Conservation (phyloP, 1,140 invertebrate species). For the Drosophila rhopaloa region DNA sequence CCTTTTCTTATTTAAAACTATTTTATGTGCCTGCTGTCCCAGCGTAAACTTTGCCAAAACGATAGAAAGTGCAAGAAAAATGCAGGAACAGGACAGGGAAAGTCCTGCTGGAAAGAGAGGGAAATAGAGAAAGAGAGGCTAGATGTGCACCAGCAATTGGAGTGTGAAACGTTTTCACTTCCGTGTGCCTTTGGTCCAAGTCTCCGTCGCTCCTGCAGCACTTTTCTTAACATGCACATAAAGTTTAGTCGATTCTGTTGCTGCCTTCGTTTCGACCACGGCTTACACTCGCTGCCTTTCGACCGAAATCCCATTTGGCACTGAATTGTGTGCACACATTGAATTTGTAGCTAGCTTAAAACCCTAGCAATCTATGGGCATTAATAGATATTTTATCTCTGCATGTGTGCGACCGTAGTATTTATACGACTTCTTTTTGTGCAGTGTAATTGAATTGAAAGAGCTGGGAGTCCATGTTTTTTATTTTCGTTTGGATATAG, state of each 20-base stretch:
- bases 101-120: slow-evolving; percentile 3
- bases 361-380: slow-evolving; percentile 63
- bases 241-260: slow-evolving; percentile 73
- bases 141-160: slow-evolving; percentile 62
- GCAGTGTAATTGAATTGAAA: slow-evolving; percentile 69
- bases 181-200: slow-evolving; percentile 53
- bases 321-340: slow-evolving; percentile 80
- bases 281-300: slow-evolving; percentile 35
- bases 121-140: not conserved
- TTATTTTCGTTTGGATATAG: slow-evolving; percentile 4
- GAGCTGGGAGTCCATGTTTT: slow-evolving; percentile 36
- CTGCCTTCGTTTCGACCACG: slow-evolving; percentile 34
- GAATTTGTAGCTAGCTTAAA: slow-evolving; percentile 77
- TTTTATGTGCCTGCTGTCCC: slow-evolving; percentile 79
- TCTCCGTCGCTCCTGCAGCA: slow-evolving; percentile 50
- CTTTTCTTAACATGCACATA: slow-evolving; percentile 77
- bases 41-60: slow-evolving; percentile 74
- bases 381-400: slow-evolving; percentile 76
- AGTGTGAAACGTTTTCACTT: slow-evolving; percentile 82
- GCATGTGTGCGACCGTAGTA: slow-evolving; percentile 21
- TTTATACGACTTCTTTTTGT: slow-evolving; percentile 28
- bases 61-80: slow-evolving; percentile 45
- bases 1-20: slow-evolving; percentile 82
- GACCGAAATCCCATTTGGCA: slow-evolving; percentile 79
- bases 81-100: slow-evolving; percentile 6